phyloP scores from a whole-genome alignment of 2,888 invertebrate genomes.

The Corbicula japonica region DNA sequence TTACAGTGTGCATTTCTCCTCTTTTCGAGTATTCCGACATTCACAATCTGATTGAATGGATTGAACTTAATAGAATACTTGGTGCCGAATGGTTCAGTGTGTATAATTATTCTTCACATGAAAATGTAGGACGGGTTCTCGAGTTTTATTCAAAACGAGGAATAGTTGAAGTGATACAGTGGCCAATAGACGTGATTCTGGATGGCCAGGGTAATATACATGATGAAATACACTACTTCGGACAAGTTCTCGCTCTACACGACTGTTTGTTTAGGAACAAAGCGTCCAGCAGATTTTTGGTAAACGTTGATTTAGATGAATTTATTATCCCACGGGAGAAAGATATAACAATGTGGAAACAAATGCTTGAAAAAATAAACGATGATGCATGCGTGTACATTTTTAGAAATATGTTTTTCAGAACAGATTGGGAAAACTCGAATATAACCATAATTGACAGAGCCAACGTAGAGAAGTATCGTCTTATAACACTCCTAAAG shows the following conservation, averaged over 20 bases:
- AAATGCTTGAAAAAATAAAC: background rate
- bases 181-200: slow-evolving; percentile 78
- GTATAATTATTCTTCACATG: slow-evolving; percentile 79
- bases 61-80: slow-evolving; percentile 82
- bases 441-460: slow-evolving; percentile 43
- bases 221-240: slow-evolving; percentile 84
- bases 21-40: slow-evolving; percentile 74
- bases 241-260: slow-evolving; percentile 83
- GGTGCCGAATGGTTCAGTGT: slow-evolving; percentile 82
- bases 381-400: slow-evolving; percentile 43
- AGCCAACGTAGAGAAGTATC: slow-evolving; percentile 64
- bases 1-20: slow-evolving; percentile 78
- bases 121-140: slow-evolving; percentile 75
- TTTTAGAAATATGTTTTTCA: slow-evolving; percentile 74
- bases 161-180: slow-evolving; percentile 77
- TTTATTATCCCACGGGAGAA: slow-evolving; percentile 80
- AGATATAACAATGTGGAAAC: slow-evolving; percentile 65
- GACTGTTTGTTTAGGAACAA: slow-evolving; percentile 83
- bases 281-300: slow-evolving; percentile 75
- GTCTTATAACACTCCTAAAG: slow-evolving; percentile 72
- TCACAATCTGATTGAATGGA: slow-evolving; percentile 83
- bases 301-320: slow-evolving; percentile 84
- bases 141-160: slow-evolving; percentile 73
- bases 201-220: background rate
- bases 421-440: slow-evolving; percentile 72